Conservation (phyloP, 2,113 vertebrate genomes). For the Chitala chitala region DNA sequence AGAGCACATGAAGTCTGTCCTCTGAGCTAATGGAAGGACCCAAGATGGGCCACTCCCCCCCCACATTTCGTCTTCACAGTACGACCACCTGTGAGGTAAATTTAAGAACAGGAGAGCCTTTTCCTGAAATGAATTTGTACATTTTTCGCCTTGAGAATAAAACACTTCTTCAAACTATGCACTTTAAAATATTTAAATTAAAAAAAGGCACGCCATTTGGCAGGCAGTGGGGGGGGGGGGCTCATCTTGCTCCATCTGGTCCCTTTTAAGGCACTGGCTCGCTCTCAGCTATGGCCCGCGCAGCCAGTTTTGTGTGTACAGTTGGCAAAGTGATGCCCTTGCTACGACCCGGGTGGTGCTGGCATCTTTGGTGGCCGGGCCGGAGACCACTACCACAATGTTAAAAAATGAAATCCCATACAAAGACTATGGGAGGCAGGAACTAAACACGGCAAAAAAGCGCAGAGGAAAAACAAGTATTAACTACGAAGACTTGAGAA, state of each 20-base stretch:
- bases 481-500: background rate
- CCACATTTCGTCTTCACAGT: too few relatives aligned
- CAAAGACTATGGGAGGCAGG: background rate
- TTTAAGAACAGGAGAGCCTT: constrained; percentile 36
- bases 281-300: constrained; percentile 51
- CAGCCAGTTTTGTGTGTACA: too few relatives aligned
- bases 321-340: constrained; percentile 48
- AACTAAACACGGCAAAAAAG: constrained; percentile 47
- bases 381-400: constrained; percentile 40
- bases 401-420: background rate
- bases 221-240: too few relatives aligned
- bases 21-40: background rate
- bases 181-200: constrained; percentile 39
- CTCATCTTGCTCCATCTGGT: constrained; percentile 54
- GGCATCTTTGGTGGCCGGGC: background rate
- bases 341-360: constrained; percentile 35
- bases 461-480: constrained; percentile 46
- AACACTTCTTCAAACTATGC: constrained; percentile 35
- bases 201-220: background rate
- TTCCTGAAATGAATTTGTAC: constrained; percentile 46
- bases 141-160: constrained; percentile 48
- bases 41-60: too few relatives aligned
- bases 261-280: constrained; percentile 54
- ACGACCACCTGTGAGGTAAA: constrained; percentile 42
- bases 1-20: too few relatives aligned